Percentiles rank a stretch among this genome's conserved stretches.
Evolutionary conservation across 2,113 vertebrate species (phyloP).

Genomic region (Corvus hawaiiensis): DNA sequence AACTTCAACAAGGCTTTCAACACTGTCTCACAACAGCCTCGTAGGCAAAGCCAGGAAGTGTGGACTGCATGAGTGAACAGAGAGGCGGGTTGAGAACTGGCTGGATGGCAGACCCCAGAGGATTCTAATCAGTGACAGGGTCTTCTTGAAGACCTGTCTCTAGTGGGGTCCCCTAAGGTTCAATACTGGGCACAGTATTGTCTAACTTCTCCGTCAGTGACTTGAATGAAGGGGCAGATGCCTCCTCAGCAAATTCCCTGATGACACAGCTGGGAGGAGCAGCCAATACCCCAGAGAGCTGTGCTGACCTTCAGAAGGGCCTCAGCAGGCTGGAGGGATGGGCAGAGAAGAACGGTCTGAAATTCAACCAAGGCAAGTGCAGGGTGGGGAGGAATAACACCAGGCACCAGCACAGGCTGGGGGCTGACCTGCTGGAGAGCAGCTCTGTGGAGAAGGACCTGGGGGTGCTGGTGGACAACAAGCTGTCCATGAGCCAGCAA

Average conservation of each 20-base stretch:
- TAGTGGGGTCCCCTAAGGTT: background rate
- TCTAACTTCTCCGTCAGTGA: background rate
- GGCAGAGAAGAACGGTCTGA: background rate
- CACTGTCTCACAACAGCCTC: background rate
- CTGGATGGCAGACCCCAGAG: background rate
- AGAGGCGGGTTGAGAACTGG: background rate
- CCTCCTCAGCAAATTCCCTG: background rate
- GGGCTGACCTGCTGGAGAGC: accelerated
- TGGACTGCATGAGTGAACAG: background rate
- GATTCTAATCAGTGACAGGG: too few relatives aligned
- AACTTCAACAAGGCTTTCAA: background rate
- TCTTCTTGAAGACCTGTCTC: background rate
- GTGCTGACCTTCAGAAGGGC: background rate
- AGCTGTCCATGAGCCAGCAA: background rate
- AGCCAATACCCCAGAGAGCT: background rate
- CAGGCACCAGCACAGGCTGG: accelerated
- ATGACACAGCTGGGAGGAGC: background rate
- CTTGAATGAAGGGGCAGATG: background rate
- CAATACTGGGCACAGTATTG: background rate
- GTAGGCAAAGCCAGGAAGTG: background rate
- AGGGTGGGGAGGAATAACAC: background rate
- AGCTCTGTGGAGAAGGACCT: background rate
- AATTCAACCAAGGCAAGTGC: background rate
- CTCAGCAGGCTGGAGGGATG: background rate
- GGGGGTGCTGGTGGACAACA: background rate